phyloP scores from a whole-genome alignment of 2,113 vertebrate species.

The Sander vitreus region DNA sequence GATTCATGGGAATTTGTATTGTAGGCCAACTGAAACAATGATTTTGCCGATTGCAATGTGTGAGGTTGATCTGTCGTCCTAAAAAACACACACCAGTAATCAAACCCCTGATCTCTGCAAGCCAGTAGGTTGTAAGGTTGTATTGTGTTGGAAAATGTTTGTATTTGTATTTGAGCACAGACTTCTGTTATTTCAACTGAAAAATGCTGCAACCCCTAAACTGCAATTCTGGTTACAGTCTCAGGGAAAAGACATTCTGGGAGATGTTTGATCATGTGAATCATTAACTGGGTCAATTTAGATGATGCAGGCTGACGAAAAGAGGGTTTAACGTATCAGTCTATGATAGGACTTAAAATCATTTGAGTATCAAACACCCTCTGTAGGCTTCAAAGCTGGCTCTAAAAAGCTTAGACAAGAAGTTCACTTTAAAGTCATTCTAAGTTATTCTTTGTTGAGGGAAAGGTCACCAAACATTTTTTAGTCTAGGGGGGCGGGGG shows the following conservation, averaged over 20 bases:
- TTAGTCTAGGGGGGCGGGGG: too few relatives aligned
- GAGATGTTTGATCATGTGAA: constrained; percentile 24
- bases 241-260: neutral
- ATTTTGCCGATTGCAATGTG: constrained; percentile 1
- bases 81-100: neutral
- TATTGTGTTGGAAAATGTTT: neutral
- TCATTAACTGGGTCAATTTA: constrained; percentile 11
- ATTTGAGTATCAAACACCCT: neutral
- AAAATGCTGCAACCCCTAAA: neutral
- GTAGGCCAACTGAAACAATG: neutral
- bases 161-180: neutral
- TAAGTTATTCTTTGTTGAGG: too few relatives aligned
- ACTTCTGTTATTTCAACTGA: constrained; percentile 3
- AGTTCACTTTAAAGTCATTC: neutral
- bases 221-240: constrained; percentile 6
- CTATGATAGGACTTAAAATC: neutral
- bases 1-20: neutral
- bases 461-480: too few relatives aligned
- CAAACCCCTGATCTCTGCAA: neutral
- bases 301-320: neutral
- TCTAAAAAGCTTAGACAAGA: neutral
- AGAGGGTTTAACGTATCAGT: neutral
- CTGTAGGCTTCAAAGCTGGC: neutral
- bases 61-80: neutral
- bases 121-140: neutral